Percentiles rank a stretch among this genome's conserved stretches.
Evolutionary conservation across 2,888 invertebrate species (phyloP).

Genomic region (Caenorhabditis sp.): DNA sequence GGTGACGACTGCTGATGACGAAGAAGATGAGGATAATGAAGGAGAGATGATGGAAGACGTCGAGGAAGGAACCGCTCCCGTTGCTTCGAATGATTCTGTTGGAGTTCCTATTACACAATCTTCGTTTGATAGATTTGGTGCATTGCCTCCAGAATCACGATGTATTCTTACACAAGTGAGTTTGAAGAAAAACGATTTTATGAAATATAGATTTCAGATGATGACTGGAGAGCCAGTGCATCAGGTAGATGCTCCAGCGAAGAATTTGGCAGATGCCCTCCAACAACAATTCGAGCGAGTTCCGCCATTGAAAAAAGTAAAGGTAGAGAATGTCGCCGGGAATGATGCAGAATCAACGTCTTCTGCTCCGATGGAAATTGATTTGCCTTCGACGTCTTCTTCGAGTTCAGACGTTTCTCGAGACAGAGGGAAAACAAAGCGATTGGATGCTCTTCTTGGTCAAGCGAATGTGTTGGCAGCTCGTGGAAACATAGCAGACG

Average conservation of each 20-base stretch:
- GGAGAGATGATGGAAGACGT: constrained; percentile 37
- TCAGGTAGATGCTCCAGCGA: not conserved
- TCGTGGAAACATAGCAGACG: constrained; percentile 72
- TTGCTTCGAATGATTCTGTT: not conserved
- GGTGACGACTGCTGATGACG: constrained; percentile 11
- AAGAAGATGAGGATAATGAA: constrained; percentile 45
- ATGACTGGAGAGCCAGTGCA: constrained; percentile 23
- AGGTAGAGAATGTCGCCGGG: constrained; percentile 3
- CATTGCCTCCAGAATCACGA: constrained; percentile 42
- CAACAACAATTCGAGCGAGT: constrained; percentile 11
- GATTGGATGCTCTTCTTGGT: constrained; percentile 79
- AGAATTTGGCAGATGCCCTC: constrained; percentile 28
- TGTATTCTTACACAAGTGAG: constrained; percentile 28
- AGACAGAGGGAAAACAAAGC: constrained; percentile 46
- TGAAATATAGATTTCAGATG: constrained; percentile 9
- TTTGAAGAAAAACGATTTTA: not conserved
- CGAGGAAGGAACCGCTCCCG: constrained; percentile 11
- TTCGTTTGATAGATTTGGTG: constrained; percentile 28
- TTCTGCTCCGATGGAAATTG: not conserved
- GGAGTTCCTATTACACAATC: not conserved
- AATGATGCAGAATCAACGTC: not conserved
- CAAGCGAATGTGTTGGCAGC: constrained; percentile 80
- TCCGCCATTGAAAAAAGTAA: constrained; percentile 34
- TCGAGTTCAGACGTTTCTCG: not conserved
- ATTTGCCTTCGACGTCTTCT: not conserved